Conservation (phyloP, 1,140 invertebrate species). For the Saccostrea echinata region DNA sequence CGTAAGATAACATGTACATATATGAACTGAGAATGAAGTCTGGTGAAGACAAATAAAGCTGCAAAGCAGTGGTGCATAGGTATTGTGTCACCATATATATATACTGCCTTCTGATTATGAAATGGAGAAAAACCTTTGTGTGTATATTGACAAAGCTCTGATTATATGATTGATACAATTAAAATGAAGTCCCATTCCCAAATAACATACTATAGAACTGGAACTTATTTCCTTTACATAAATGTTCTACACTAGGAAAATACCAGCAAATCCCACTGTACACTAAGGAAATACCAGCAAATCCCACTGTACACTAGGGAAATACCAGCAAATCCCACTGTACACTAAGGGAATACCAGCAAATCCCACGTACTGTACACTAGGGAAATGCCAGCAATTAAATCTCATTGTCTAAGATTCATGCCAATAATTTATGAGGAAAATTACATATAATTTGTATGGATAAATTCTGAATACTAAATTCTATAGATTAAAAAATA, state of each 20-base stretch:
- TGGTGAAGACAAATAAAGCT: background rate
- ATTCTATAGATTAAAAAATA: background rate
- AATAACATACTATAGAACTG: background rate
- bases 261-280: background rate
- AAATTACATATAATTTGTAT: background rate
- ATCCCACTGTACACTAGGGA: background rate
- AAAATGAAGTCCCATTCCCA: background rate
- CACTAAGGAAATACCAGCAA: background rate
- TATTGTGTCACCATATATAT: background rate
- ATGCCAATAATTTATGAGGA: background rate
- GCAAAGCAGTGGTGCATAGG: background rate
- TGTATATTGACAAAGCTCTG: background rate
- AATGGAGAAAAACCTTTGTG: background rate
- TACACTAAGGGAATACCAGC: background rate
- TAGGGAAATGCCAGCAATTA: background rate
- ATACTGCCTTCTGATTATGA: background rate
- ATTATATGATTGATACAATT: background rate
- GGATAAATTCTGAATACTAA: conserved; percentile 1
- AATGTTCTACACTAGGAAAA: background rate
- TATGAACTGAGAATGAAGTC: background rate
- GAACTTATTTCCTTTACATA: background rate
- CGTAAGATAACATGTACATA: background rate
- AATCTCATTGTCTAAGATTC: background rate
- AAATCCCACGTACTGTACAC: background rate
- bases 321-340: background rate